Evolutionary conservation across 2,797 vertebrate species (phyloP), one percentile per base, ranked within the genome.

Genomic region (Oryzias sinensis): DNA sequence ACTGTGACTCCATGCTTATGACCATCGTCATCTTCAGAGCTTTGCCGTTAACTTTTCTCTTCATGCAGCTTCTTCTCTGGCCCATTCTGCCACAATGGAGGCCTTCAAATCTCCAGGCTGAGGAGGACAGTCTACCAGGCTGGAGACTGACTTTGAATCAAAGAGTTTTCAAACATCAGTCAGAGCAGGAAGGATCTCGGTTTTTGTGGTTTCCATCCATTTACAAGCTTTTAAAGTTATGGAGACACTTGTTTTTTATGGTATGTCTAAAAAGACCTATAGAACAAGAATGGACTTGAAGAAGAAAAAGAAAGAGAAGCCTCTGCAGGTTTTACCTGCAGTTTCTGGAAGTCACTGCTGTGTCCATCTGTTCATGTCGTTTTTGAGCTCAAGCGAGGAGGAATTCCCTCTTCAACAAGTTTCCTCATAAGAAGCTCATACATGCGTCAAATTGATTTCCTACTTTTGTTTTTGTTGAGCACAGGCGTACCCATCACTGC

Each of bases 381-480:
- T 70, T 68, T 67, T 53, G 17, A 50, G 62, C 58, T 53, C 57
- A 68, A 59, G 69, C 72, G 72, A 29, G 44, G 72, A 86, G 84
- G 81, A 85, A 88, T 87, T 87, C 80, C 84, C 86, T 76, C 64
- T 56, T 80, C 83, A 80, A 81, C 86, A 68, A 66, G 74, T 81
- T 88, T 88, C 84, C 82, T 87, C 70, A 58, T 29, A 82, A 84
- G 78, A 62, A 70, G 49, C 65, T 62, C 47, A 1, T 22, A 51
- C 61, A 62, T 83, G 76, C 78, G 76, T 83, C 86, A 86, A 79
- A 81, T 78, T 70, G 72, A 72, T 87, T 86, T 88, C 84, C 83
- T 83, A 70, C 77, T 60, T 84, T 84, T 87, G 77, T 88, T 79
- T 81, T 50, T 70, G 66, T 49, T 4, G 43, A 29, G 17, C 41